These are phyloP conservation scores for Leptopilina myrica DNA, from an alignment of 2,888 invertebrate species.

Conservation along the genomic window DNA sequence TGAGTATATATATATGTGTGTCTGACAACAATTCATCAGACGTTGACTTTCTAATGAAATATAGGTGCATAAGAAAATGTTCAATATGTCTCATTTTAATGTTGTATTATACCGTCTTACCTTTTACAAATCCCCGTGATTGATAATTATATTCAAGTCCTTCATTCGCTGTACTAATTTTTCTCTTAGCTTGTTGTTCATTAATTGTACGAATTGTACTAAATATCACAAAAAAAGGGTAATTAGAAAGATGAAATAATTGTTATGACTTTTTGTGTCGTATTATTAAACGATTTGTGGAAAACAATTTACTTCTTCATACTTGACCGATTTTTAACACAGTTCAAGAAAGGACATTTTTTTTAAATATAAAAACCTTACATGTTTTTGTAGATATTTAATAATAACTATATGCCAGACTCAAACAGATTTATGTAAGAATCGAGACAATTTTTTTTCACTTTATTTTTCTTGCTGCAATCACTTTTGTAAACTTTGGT, in stretches of 20 bases:
- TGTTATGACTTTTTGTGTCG: neutral
- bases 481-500: too few species aligned
- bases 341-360: slow-evolving; percentile 19
- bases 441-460: too few species aligned
- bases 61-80: slow-evolving; percentile 40
- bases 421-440: neutral
- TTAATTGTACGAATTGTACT: too few species aligned
- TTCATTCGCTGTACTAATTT: neutral
- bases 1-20: slow-evolving; percentile 3
- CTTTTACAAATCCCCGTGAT: slow-evolving; percentile 62
- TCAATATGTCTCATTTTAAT: slow-evolving; percentile 11
- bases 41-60: slow-evolving; percentile 58
- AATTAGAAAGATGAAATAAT: neutral
- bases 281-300: neutral
- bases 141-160: neutral
- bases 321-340: slow-evolving; percentile 23
- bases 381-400: neutral
- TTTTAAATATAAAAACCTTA: neutral
- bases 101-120: neutral
- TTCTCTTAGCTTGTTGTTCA: too few species aligned
- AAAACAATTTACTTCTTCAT: slow-evolving; percentile 1
- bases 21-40: slow-evolving; percentile 44
- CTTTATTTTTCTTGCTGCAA: too few species aligned
- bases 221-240: neutral
- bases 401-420: neutral